These are phyloP conservation scores for Hipposideros armiger DNA, from an alignment of 2,113 vertebrate species.

Conservation along the genomic window DNA sequence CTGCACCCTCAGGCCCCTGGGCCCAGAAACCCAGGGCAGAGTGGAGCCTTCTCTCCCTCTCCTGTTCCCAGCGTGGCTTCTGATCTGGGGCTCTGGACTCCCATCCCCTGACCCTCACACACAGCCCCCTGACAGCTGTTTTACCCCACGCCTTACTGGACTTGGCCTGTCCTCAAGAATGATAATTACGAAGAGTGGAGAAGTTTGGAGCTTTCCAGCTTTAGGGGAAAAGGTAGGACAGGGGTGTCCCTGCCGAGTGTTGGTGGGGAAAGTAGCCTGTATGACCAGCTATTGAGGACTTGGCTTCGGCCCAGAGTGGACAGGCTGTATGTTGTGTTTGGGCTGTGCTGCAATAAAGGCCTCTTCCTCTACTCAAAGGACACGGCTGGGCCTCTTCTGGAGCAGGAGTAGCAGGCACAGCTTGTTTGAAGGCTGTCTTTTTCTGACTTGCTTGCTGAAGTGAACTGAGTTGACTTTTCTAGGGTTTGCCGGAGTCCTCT, in stretches of 20 bases:
- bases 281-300: not conserved
- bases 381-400: not conserved
- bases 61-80: not conserved
- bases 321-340: not conserved
- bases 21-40: not conserved
- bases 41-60: not conserved
- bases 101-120: not conserved
- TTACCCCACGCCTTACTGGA: not conserved
- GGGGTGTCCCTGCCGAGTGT: not conserved
- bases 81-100: not conserved
- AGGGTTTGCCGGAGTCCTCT: not conserved
- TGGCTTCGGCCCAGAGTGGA: not conserved
- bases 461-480: not conserved
- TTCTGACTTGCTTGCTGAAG: not conserved
- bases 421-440: not conserved
- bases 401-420: not conserved
- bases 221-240: constrained; percentile 42
- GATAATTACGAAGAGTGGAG: constrained; percentile 13
- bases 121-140: not conserved
- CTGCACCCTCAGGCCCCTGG: not conserved
- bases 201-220: constrained; percentile 19
- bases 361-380: not conserved
- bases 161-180: constrained; percentile 24
- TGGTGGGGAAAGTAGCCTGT: not conserved
- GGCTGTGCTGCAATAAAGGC: not conserved